Base-by-base conservation (phyloP, 2,797 vertebrate species). In the Coccyzus lansbergi region DNA sequence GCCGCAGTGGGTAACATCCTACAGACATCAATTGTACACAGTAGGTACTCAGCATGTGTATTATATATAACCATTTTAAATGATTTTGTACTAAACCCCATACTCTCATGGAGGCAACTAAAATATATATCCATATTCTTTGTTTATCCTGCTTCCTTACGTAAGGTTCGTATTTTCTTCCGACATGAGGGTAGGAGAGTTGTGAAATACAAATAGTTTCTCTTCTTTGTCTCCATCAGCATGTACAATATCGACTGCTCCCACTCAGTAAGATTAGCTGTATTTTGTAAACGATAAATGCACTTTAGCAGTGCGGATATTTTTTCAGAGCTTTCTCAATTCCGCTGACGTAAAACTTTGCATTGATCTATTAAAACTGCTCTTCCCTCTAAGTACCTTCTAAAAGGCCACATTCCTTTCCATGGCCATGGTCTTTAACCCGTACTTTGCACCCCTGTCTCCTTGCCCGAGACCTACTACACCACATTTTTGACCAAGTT, bases 231-330 rank as follows among this genome's bases (percentile, higher is more conserved):
- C n/a, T 64, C 56, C 59, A 38, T 36, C 49, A 5, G 62, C 34
- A 31, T n/a, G 80, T 75, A 64, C 65, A 86, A 88, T 86, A 84
- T 63, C 88, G 83, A 88, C 76, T 83, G 42, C 87, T 86, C 80
- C 80, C 77, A 68, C 83, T 93, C 90, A 71, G 44, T 65, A 46
- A 68, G 65, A 81, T 93, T 68, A 83, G 51, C 55, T 40, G 1
- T 88, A 78, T 94, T 95, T 88, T 95, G 88, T 90, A 93, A 96
- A 94, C 80, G 93, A 59, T 42, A 93, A 91, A 86, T 6, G 1
- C 65, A 34, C 80, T 79, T 71, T 6, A 24, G 52, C 82, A 85
- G 42, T 8, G 22, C 25, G 38, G 52, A 48, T 33, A 44, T 75
- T 83, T 62, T 72, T 53, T 22, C 55, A 86, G 79, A 20, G 49